Evolutionary conservation across 2,888 invertebrate species (phyloP), one percentile per base, ranked within the genome.

Genomic region (Lithosia quadra): DNA sequence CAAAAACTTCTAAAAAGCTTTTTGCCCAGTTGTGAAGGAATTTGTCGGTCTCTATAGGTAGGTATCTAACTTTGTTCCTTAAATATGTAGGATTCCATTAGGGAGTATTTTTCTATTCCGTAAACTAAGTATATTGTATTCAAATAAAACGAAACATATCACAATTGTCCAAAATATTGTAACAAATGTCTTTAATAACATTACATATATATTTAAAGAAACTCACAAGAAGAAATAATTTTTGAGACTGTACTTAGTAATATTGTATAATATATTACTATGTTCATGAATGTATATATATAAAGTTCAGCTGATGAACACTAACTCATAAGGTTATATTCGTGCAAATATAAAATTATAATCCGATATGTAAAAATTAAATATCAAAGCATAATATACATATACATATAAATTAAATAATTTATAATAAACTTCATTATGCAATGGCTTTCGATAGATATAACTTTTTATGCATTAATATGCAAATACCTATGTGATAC

Each of bases 61-160:
- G 28, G 9, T 49, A 49, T n/a, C 18, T 18, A 43, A 43, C 43
- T 18, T 43, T 43, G 10, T 43, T 43, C 18, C 43, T 18, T 18
- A 43, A 0, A 43, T 43, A 43, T 5, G 18, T 43, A 49, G n/a
- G 49, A n/a, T 49, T 18, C 18, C 49, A 49, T 22, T 3, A 59
- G 22, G 1, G 7, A 21, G 13, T 21, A 36, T 34, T 22, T 36
- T 34, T 59, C 7, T 59, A 59, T 59, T 59, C 22, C 22, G 49
- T 49, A 7, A 18, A 43, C 43, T 18, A 49, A 36, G 33, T 15
- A 59, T 59, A 59, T 59, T 60, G 39, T 49, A 34, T 33, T 63
- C 11, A 63, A 21, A 55, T 13, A 63, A 63, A 63, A 68, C 68
- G 43, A 68, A 63, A 59, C 68, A 68, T 68, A 68, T 68, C 67